Conservation (phyloP, 2,888 invertebrate species). For the Pseudococcus viburni region DNA sequence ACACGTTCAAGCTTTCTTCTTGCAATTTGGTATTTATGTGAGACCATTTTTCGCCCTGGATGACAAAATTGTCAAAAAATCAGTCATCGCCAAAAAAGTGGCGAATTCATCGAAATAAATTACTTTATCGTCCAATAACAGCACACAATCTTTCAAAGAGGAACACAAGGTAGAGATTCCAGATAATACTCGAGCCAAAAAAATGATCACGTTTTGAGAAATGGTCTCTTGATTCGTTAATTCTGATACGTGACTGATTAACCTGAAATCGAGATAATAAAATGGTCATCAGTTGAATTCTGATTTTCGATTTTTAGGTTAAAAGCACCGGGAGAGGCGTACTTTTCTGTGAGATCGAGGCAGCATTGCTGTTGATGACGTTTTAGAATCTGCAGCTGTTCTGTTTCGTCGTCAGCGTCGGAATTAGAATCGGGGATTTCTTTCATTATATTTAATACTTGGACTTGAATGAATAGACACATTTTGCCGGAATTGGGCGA, state of each 20-base stretch:
- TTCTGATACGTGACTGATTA: constrained; percentile 1
- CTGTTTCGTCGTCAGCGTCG: neutral
- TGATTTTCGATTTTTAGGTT: neutral
- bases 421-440: constrained; percentile 48
- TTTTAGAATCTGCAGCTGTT: constrained; percentile 36
- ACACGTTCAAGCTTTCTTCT: constrained; percentile 52
- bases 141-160: constrained; percentile 53
- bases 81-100: too few relatives aligned
- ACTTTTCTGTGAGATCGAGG: constrained; percentile 53
- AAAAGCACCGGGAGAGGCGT: neutral
- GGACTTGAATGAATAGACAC: constrained; percentile 48
- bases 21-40: constrained; percentile 25
- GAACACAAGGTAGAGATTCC: constrained; percentile 44
- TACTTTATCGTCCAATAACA: constrained; percentile 59
- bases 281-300: neutral
- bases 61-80: neutral
- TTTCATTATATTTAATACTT: constrained; percentile 16
- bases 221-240: neutral
- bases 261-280: constrained; percentile 3
- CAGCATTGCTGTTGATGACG: constrained; percentile 59
- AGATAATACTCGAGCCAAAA: constrained; percentile 58
- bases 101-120: neutral
- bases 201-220: constrained; percentile 18
- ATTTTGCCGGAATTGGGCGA: constrained; percentile 59
- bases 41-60: constrained; percentile 57